Percentiles rank a stretch among this genome's conserved stretches.
Evolutionary conservation across 2,797 vertebrate species (phyloP).

Genomic region (Lepilemur ruficaudatus): DNA sequence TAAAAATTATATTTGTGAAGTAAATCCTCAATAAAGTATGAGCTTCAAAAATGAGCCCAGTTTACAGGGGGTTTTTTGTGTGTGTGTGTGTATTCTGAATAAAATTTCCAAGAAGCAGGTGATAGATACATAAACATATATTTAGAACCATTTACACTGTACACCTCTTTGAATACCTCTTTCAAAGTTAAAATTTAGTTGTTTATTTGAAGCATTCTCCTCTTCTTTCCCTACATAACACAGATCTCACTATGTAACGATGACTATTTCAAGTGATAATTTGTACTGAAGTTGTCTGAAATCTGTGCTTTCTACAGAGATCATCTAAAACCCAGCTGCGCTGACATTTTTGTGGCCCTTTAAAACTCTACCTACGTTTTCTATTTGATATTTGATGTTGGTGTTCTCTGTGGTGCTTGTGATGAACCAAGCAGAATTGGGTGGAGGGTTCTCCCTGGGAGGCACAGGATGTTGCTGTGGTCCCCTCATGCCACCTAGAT

Average conservation of each 20-base stretch:
- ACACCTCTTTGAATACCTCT: neutral
- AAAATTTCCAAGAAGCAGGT: neutral
- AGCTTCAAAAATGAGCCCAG: neutral
- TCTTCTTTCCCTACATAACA: neutral
- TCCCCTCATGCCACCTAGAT: neutral
- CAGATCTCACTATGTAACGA: neutral
- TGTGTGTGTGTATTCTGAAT: neutral
- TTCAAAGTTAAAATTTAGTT: neutral
- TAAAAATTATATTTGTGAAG: slow-evolving; percentile 13
- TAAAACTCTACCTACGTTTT: neutral
- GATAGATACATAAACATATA: neutral
- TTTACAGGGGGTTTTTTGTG: neutral
- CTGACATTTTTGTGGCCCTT: neutral
- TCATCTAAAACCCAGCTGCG: neutral
- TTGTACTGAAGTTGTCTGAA: neutral
- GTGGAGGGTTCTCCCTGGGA: neutral
- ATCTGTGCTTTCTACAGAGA: neutral
- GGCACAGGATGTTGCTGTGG: neutral
- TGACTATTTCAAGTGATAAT: slow-evolving; percentile 16
- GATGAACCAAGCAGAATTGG: neutral
- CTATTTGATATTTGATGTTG: neutral
- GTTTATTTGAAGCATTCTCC: neutral
- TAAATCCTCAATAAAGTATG: slow-evolving; percentile 20
- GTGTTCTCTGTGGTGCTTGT: neutral
- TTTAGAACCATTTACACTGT: neutral